A percentile compares a stretch with the other conserved stretches of the same genome.
phyloP scores from a whole-genome alignment of 2,113 vertebrate genomes.

The Calcarius ornatus region DNA sequence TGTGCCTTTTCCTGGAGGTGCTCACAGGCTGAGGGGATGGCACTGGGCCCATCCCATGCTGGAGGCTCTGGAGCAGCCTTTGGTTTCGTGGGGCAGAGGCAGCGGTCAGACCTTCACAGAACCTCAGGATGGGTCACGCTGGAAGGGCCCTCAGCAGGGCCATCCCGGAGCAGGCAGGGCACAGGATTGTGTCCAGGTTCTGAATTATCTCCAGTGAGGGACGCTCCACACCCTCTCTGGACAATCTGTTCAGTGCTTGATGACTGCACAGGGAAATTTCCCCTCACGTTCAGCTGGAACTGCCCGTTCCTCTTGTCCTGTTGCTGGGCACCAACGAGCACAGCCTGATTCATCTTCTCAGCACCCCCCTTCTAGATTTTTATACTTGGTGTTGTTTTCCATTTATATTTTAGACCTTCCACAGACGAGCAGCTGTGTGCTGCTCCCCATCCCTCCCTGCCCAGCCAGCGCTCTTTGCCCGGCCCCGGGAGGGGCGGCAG shows the following conservation, averaged over 20 bases:
- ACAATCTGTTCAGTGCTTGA: not conserved
- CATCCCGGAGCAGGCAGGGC: not conserved
- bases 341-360: not conserved
- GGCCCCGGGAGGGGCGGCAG: not conserved
- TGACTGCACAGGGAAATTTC: not conserved
- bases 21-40: not conserved
- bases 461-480: not conserved
- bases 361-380: not conserved
- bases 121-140: not conserved
- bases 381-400: not conserved
- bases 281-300: not conserved
- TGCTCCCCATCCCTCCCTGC: not conserved
- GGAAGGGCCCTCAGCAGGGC: not conserved
- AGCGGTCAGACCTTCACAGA: not conserved
- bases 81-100: fast-evolving
- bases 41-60: fast-evolving
- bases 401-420: not conserved
- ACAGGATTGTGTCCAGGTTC: not conserved
- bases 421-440: not conserved
- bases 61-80: fast-evolving
- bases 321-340: not conserved
- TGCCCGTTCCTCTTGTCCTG: not conserved
- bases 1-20: fast-evolving
- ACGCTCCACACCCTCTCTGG: not conserved
- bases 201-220: not conserved